phyloP scores from a whole-genome alignment of 2,113 vertebrate genomes.

The Cyprinus carpio region DNA sequence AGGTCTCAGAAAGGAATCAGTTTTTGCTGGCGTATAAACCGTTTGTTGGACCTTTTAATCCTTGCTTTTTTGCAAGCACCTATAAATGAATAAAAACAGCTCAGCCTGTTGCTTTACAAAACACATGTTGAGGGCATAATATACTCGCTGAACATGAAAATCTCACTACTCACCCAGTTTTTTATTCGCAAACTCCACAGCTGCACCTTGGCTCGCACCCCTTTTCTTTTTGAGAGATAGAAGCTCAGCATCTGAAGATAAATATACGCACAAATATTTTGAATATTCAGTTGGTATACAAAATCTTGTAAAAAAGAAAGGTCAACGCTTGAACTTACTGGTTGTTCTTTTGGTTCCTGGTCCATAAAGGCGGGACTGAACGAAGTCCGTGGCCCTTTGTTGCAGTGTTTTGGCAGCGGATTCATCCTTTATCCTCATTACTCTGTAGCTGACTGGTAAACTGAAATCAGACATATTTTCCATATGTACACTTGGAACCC shows the following conservation, averaged over 20 bases:
- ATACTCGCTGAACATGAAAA: not conserved
- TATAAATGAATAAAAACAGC: constrained; percentile 58
- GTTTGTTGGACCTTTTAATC: constrained; percentile 79
- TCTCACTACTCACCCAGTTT: constrained; percentile 82
- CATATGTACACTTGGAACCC: not conserved
- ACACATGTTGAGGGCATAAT: not conserved
- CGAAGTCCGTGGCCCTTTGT: constrained; percentile 77
- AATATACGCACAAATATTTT: not conserved
- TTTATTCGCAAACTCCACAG: constrained; percentile 83
- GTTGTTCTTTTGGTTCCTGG: constrained; percentile 75
- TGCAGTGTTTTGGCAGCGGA: constrained; percentile 68
- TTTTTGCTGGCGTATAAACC: constrained; percentile 77
- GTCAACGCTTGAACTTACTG: constrained; percentile 70
- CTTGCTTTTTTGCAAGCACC: constrained; percentile 78
- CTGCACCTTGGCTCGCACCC: constrained; percentile 76
- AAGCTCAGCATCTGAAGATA: constrained; percentile 79
- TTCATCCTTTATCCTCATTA: constrained; percentile 72
- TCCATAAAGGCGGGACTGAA: constrained; percentile 82
- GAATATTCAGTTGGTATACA: not conserved
- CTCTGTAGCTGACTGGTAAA: constrained; percentile 75
- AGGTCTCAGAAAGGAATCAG: constrained; percentile 53
- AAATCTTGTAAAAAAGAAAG: not conserved
- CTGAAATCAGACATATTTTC: constrained; percentile 63
- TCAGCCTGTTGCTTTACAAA: not conserved
- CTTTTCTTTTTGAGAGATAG: constrained; percentile 88